A percentile compares a stretch with the other conserved stretches of the same genome.
Conservation (phyloP, 2,797 vertebrate genomes). For the Phrynocephalus forsythii region DNA sequence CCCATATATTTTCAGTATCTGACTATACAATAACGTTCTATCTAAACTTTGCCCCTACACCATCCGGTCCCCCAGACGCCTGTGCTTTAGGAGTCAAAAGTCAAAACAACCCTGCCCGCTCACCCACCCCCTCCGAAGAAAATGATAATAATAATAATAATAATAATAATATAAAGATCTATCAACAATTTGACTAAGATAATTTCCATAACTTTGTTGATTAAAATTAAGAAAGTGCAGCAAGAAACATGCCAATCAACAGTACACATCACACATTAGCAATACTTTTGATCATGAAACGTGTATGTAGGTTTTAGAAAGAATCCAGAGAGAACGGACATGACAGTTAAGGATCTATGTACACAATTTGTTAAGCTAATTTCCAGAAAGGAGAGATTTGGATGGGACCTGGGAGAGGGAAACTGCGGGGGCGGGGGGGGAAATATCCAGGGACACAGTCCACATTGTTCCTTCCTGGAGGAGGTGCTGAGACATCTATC, state of each 20-base stretch:
- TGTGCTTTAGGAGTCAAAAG: conserved; percentile 74
- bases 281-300: conserved; percentile 71
- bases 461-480: conserved; percentile 50
- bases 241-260: conserved; percentile 68
- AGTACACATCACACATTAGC: conserved; percentile 70
- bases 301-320: conserved; percentile 62
- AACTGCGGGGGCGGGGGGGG: conserved; percentile 33
- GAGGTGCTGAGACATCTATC: conserved; percentile 54
- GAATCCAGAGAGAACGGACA: conserved; percentile 69
- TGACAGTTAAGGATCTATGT: conserved; percentile 69
- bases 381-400: neutral
- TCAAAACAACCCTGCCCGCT: conserved; percentile 64
- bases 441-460: conserved; percentile 40
- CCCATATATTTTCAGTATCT: conserved; percentile 75
- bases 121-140: conserved; percentile 16
- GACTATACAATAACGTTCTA: conserved; percentile 78
- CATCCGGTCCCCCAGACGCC: conserved; percentile 65
- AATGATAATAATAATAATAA: too few species aligned
- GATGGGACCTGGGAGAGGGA: neutral
- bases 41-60: conserved; percentile 65
- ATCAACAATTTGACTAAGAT: conserved; percentile 77
- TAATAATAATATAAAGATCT: conserved; percentile 71
- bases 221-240: conserved; percentile 76
- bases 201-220: conserved; percentile 70
- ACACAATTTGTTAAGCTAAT: conserved; percentile 74